A percentile compares a stretch with the other conserved stretches of the same genome.
phyloP scores from a whole-genome alignment of 2,113 vertebrate genomes.

The Todiramphus saurophagus region DNA sequence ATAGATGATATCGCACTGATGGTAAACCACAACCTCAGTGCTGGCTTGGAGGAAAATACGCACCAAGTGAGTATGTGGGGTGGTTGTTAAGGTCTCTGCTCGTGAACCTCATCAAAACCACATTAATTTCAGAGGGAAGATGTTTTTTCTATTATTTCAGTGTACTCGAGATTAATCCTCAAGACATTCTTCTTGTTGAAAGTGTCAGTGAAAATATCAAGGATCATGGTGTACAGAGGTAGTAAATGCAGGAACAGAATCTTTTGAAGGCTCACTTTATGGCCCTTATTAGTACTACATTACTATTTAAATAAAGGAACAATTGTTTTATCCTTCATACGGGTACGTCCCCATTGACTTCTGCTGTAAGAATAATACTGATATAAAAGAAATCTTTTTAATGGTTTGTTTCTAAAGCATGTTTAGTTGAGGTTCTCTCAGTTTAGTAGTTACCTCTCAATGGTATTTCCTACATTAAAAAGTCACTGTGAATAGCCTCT shows the following conservation, averaged over 20 bases:
- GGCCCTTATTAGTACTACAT: background rate
- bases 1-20: background rate
- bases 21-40: background rate
- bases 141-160: background rate
- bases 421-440: background rate
- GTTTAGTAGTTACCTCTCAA: background rate
- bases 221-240: background rate
- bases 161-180: background rate
- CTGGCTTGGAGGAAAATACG: background rate
- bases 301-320: background rate
- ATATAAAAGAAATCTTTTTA: background rate
- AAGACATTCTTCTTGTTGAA: background rate
- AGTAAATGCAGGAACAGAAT: background rate
- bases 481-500: background rate
- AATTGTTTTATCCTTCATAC: background rate
- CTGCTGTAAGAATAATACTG: background rate
- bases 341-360: background rate
- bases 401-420: background rate
- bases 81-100: background rate
- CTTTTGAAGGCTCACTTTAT: background rate
- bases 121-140: background rate
- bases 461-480: background rate
- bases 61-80: background rate
- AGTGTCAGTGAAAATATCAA: background rate
- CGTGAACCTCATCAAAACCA: background rate